phyloP scores from a whole-genome alignment of 2,888 invertebrate species.

The Phengaris alcon region DNA sequence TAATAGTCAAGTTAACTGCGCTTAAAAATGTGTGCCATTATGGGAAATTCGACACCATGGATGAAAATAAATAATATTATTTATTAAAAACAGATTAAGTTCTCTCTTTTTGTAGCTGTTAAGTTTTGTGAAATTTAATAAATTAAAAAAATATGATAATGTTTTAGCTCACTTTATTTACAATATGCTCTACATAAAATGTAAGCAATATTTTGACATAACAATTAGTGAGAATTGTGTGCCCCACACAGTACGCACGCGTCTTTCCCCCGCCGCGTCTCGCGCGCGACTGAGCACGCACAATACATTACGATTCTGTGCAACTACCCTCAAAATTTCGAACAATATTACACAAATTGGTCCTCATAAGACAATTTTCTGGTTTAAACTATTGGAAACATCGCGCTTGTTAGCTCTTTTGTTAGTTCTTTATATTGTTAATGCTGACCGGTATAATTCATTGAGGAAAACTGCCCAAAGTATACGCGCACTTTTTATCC shows the following conservation, averaged over 20 bases:
- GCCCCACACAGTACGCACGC: conserved; percentile 31
- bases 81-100: too few relatives aligned
- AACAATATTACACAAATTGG: conserved; percentile 59
- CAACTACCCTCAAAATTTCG: conserved; percentile 72
- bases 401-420: conserved; percentile 48
- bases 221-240: conserved; percentile 7
- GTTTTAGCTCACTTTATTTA: too few relatives aligned
- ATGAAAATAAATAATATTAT: too few relatives aligned
- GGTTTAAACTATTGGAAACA: conserved; percentile 52
- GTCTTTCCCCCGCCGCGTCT: conserved; percentile 49
- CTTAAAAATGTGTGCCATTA: too few relatives aligned
- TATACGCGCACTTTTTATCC: neutral
- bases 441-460: conserved; percentile 21
- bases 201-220: neutral
- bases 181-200: neutral
- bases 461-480: neutral
- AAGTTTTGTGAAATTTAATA: too few relatives aligned
- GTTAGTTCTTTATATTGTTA: conserved; percentile 38
- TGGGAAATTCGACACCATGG: too few relatives aligned
- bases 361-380: conserved; percentile 51
- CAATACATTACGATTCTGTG: conserved; percentile 67
- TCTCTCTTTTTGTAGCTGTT: too few relatives aligned
- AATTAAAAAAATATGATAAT: too few relatives aligned
- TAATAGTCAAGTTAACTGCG: too few relatives aligned
- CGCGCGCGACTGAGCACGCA: conserved; percentile 58